Percentiles rank a stretch among this genome's conserved stretches.
Conservation (phyloP, 2,113 vertebrate species). For the Mirza zaza region DNA sequence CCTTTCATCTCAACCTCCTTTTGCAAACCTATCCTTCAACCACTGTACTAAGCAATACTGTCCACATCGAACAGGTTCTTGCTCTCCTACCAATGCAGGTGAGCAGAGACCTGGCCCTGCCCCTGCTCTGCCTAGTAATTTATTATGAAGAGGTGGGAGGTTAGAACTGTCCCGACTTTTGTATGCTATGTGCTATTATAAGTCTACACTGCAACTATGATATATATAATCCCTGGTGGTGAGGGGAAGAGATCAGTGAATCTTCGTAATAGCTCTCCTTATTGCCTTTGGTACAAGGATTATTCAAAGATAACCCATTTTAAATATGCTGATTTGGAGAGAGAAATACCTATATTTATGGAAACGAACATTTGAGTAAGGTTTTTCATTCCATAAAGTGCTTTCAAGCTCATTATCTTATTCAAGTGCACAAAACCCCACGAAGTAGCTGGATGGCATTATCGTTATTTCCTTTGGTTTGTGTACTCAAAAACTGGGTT, state of each 20-base stretch:
- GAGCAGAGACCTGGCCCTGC: not conserved
- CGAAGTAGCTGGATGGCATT: not conserved
- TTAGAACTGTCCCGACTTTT: not conserved
- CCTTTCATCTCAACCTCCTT: not conserved
- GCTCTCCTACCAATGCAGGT: not conserved
- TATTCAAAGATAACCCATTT: not conserved
- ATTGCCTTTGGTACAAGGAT: not conserved
- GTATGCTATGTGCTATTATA: not conserved
- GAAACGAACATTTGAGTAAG: not conserved
- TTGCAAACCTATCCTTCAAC: not conserved
- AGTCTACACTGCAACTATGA: not conserved
- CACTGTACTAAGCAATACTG: not conserved
- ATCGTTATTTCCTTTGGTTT: not conserved
- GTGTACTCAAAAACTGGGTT: not conserved
- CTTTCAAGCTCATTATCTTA: not conserved
- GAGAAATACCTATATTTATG: not conserved
- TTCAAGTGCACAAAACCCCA: not conserved
- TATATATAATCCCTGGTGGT: not conserved
- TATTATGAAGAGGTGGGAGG: not conserved
- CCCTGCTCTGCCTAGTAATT: not conserved
- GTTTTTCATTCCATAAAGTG: not conserved
- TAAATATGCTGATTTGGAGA: not conserved
- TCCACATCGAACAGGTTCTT: no score
- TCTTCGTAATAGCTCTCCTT: not conserved
- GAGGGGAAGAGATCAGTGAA: not conserved